Base-by-base conservation (phyloP, 2,113 vertebrate genomes). In the Hydrolagus affinis region DNA sequence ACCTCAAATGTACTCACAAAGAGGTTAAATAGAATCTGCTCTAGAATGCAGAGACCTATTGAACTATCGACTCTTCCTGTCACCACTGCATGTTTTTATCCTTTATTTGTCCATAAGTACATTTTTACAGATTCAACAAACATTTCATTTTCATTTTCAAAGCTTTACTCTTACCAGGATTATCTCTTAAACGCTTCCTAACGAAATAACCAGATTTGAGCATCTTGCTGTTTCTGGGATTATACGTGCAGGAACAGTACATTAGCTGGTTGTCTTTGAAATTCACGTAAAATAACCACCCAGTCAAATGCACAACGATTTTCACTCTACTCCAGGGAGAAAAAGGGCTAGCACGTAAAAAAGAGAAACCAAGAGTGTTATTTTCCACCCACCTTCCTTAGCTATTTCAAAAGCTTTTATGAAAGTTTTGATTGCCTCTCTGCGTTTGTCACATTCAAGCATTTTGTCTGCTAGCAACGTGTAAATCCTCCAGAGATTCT, bases 401-500 rank as follows among this genome's bases (percentile, higher is more conserved):
- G 95, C 93, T 89, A 93, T 90, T 88, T 92, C 89, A 80, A 90
- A 91, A 89, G 95, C 94, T 92, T 94, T 94, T 89, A 77, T 92
- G 88, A 94, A 90, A 2, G 15, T 91, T 90, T 89, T 88, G 89
- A 95, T 91, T 87, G 89, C 95, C 83, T 93, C 87, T 88, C 92
- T 88, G 90, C 92, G 87, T 83, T 94, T 87, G 88, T 94, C 89
- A 88, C 90, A 91, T 89, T 88, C 90, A 25, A 96, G 91, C 91
- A 93, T 93, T 91, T 91, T 90, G 88, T 95, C 91, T 89, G 95
- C 91, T 85, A 93, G 89, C 88, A 94, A 85, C 85, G 91, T 93
- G 89, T 95, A 95, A 85, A 93, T 93, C 90, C 91, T 95, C 91
- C 94, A 93, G 90, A 96, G 94, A 86, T 91, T 89, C 85, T 92